Evolutionary conservation across 2,888 invertebrate genomes (phyloP).

Genomic region (Drosophila diplacantha): DNA sequence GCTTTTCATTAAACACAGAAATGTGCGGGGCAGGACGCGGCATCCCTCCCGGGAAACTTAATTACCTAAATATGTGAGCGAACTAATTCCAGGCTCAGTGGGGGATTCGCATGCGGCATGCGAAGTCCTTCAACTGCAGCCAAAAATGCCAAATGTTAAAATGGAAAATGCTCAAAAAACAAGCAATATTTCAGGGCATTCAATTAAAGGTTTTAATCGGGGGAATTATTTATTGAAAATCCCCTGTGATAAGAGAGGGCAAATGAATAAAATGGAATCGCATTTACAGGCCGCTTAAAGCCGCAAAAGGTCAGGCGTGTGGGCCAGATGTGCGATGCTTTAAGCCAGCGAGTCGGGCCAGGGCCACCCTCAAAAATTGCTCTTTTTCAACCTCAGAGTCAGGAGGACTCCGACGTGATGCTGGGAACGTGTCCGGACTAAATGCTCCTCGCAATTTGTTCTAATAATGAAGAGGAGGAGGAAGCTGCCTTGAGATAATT

Average conservation of each 20-base stretch:
- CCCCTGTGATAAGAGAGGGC: slow-evolving; percentile 4
- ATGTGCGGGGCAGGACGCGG: slow-evolving; percentile 3
- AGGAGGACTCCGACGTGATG: slow-evolving; percentile 41
- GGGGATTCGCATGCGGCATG: background rate
- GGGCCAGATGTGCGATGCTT: background rate
- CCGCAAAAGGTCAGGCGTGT: slow-evolving; percentile 27
- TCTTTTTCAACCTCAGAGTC: slow-evolving; percentile 30
- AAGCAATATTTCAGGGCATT: slow-evolving; percentile 16
- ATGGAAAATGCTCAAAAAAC: background rate
- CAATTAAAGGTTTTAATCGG: slow-evolving; percentile 24
- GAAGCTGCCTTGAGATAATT: slow-evolving; percentile 53
- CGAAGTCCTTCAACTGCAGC: slow-evolving; percentile 2
- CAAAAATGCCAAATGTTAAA: slow-evolving; percentile 6
- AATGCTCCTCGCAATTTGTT: slow-evolving; percentile 53
- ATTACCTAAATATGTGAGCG: slow-evolving; percentile 36
- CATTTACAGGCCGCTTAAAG: slow-evolving; percentile 17
- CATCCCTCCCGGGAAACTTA: slow-evolving; percentile 12
- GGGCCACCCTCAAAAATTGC: slow-evolving; percentile 53
- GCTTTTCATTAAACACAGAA: slow-evolving; percentile 53
- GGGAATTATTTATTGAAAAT: slow-evolving; percentile 27
- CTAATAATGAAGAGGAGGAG: slow-evolving; percentile 54
- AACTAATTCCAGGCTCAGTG: slow-evolving; percentile 16
- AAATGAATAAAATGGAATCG: slow-evolving; percentile 25
- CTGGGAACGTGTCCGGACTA: slow-evolving; percentile 54
- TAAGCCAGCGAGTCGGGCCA: slow-evolving; percentile 9